Conservation (phyloP, 1,140 invertebrate species). For the Eupristina koningsbergeri region DNA sequence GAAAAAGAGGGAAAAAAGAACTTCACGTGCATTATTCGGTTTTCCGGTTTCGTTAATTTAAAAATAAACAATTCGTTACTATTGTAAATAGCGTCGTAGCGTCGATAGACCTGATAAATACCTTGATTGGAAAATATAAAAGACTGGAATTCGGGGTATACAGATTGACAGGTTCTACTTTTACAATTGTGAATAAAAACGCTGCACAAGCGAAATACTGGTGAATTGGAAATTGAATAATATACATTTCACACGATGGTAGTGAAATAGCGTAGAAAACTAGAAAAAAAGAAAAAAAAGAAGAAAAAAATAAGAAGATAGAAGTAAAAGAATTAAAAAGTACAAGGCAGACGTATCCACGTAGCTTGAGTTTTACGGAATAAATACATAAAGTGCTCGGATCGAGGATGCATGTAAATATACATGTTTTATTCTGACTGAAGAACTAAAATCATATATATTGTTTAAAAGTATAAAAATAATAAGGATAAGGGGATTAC, state of each 20-base stretch:
- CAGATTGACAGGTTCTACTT: constrained; percentile 70
- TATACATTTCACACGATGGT: constrained; percentile 68
- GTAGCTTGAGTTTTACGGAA: constrained; percentile 37
- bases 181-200: constrained; percentile 71
- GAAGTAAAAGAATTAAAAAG: constrained; percentile 28
- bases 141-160: constrained; percentile 58
- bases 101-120: constrained; percentile 35
- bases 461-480: constrained; percentile 6
- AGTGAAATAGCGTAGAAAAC: constrained; percentile 41
- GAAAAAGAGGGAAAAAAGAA: neutral
- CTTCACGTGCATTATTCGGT: neutral
- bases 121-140: constrained; percentile 58
- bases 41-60: neutral
- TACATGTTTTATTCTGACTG: constrained; percentile 57
- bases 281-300: constrained; percentile 14
- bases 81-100: neutral
- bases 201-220: constrained; percentile 74
- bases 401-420: constrained; percentile 55
- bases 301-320: neutral
- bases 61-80: neutral
- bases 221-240: constrained; percentile 69
- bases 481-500: neutral
- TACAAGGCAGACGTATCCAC: constrained; percentile 30
- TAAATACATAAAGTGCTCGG: constrained; percentile 42
- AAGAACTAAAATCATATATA: constrained; percentile 47